phyloP scores from a whole-genome alignment of 2,888 invertebrate species.

The Exocentrus adspersus region DNA sequence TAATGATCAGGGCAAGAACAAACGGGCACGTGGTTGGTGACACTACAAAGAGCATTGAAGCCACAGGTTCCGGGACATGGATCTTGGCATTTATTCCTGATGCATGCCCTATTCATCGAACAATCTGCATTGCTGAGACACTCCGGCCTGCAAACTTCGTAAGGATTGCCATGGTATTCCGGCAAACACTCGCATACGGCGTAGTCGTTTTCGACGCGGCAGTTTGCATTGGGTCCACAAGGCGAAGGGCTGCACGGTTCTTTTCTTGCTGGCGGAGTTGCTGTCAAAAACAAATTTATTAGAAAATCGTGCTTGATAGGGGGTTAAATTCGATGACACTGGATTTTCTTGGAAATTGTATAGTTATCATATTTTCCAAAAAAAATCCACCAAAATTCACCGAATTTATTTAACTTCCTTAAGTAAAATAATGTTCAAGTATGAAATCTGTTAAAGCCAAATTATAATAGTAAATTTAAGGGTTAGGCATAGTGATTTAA shows the following conservation, averaged over 20 bases:
- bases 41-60: conserved; percentile 80
- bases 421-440: background rate
- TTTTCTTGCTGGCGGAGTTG: conserved; percentile 61
- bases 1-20: conserved; percentile 69
- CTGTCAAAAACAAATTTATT: conserved; percentile 45
- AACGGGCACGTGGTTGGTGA: conserved; percentile 74
- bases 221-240: conserved; percentile 83
- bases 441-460: conserved; percentile 15
- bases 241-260: conserved; percentile 86
- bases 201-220: conserved; percentile 74
- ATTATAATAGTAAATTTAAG: conserved; percentile 12
- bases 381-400: no score
- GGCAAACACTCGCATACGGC: conserved; percentile 80
- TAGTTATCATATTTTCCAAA: no score
- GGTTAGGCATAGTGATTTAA: conserved; percentile 16
- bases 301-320: background rate
- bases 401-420: no score
- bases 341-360: no score
- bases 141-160: conserved; percentile 82
- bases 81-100: conserved; percentile 84
- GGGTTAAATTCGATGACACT: no score
- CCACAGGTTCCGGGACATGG: conserved; percentile 88
- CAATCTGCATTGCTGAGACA: conserved; percentile 89
- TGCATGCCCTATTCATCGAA: conserved; percentile 81
- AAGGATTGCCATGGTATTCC: conserved; percentile 80